These are phyloP conservation scores for Megalops cyprinoides DNA, from an alignment of 2,797 vertebrate species.

Conservation along the genomic window DNA sequence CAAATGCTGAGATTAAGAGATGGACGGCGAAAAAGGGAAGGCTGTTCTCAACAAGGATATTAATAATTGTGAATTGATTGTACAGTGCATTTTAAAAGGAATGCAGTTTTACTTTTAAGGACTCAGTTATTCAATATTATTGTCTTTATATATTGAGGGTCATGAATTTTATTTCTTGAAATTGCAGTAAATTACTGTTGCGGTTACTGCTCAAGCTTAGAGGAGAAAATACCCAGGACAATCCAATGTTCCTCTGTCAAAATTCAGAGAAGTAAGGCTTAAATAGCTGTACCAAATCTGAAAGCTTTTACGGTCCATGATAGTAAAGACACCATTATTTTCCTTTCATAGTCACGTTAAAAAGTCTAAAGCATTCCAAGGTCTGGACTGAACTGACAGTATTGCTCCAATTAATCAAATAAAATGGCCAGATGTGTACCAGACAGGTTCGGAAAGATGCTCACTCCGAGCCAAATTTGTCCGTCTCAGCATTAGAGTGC, in stretches of 20 bases:
- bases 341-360: not conserved
- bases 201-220: no score
- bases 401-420: slow-evolving; percentile 31
- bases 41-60: not conserved
- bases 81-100: not conserved
- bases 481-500: slow-evolving; percentile 14
- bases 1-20: not conserved
- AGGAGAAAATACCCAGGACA: not conserved
- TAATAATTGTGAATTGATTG: not conserved
- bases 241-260: not conserved
- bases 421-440: slow-evolving; percentile 28
- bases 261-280: not conserved
- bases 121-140: not conserved
- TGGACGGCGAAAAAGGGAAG: not conserved
- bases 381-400: slow-evolving; percentile 7
- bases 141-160: not conserved
- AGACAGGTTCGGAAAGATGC: not conserved
- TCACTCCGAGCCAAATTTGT: not conserved
- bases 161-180: no score
- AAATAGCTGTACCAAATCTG: not conserved
- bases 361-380: slow-evolving; percentile 10
- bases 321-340: slow-evolving; percentile 13
- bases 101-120: not conserved
- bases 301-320: slow-evolving; percentile 1
- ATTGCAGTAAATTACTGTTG: no score